phyloP scores from a whole-genome alignment of 1,140 invertebrate genomes.

The Camponotus vicinus region DNA sequence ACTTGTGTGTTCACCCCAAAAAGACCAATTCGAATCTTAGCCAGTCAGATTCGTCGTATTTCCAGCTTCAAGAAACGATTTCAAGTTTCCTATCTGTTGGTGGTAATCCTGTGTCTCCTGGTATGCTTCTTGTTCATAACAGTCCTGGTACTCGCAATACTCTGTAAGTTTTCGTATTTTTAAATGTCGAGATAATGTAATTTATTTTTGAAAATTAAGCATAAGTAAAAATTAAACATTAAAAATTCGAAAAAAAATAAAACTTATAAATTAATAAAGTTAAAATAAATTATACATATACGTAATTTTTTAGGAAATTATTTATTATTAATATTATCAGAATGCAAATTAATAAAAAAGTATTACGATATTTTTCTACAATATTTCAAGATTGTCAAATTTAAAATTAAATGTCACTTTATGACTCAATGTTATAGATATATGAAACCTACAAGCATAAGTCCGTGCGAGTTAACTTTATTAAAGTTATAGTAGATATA shows the following conservation, averaged over 20 bases:
- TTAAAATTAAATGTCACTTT: neutral
- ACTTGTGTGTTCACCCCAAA: neutral
- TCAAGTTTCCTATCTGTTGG: slow-evolving; percentile 48
- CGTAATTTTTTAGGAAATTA: neutral
- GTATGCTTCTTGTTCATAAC: slow-evolving; percentile 56
- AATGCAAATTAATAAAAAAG: neutral
- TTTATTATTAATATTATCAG: neutral
- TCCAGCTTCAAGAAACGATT: slow-evolving; percentile 75
- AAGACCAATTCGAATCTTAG: neutral
- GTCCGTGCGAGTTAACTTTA: neutral
- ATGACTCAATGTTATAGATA: neutral
- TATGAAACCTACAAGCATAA: neutral
- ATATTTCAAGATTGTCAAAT: neutral
- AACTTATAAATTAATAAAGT: too few species aligned
- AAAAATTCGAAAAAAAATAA: too few species aligned
- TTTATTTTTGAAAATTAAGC: neutral
- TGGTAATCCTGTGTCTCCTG: slow-evolving; percentile 64
- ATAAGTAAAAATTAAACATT: neutral
- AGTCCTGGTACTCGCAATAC: slow-evolving; percentile 71
- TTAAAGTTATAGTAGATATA: slow-evolving; percentile 15
- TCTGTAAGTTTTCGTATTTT: slow-evolving; percentile 75
- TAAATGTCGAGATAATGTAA: neutral
- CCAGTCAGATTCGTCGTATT: slow-evolving; percentile 40
- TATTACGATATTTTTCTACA: neutral
- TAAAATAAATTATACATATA: neutral